These are phyloP conservation scores for Sorex fumeus DNA, from an alignment of 2,113 vertebrate species.

Conservation along the genomic window DNA sequence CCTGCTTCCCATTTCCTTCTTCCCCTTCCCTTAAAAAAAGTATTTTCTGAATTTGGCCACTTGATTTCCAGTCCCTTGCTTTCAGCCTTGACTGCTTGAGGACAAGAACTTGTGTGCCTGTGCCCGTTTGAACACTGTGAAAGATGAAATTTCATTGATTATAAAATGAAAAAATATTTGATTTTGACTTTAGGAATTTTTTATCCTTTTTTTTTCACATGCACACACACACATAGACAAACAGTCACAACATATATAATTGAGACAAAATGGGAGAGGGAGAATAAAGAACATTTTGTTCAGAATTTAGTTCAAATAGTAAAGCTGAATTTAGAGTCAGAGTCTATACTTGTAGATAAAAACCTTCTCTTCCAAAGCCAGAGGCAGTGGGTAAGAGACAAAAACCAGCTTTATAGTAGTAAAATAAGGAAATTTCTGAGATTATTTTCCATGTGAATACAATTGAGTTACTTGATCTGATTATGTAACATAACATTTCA, in stretches of 20 bases:
- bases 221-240: no score
- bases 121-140: no score
- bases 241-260: background rate
- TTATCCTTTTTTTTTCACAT: background rate
- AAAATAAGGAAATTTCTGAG: background rate
- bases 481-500: background rate
- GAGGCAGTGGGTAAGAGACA: background rate
- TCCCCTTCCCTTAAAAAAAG: no score
- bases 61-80: no score
- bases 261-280: background rate
- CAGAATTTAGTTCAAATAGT: background rate
- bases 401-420: background rate
- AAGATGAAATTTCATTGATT: conserved; percentile 7
- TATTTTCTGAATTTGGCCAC: no score
- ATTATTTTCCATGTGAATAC: conserved; percentile 1
- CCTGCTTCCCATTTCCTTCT: no score
- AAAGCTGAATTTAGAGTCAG: background rate
- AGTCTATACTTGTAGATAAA: background rate
- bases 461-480: conserved; percentile 27
- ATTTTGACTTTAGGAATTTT: conserved; percentile 46
- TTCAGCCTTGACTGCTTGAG: no score
- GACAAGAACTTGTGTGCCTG: no score
- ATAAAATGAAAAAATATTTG: conserved; percentile 34
- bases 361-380: background rate
- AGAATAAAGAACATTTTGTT: background rate